phyloP scores from a whole-genome alignment of 2,797 vertebrate genomes.

The Parotocinclus haroldoi region DNA sequence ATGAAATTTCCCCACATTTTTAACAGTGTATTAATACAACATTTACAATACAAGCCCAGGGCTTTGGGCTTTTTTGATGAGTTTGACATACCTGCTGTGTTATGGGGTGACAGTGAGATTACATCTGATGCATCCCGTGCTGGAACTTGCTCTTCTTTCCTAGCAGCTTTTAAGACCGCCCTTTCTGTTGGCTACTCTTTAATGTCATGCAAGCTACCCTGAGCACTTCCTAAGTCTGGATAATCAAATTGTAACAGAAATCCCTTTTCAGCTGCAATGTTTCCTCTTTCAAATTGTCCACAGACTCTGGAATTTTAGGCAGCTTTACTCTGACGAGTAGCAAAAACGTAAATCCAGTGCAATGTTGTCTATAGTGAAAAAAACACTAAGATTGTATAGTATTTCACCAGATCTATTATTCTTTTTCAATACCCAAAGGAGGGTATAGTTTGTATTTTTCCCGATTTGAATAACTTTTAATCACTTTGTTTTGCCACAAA shows the following conservation, averaged over 20 bases:
- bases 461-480: too few relatives aligned
- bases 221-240: constrained; percentile 9
- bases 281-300: too few relatives aligned
- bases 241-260: constrained; percentile 12
- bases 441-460: too few relatives aligned
- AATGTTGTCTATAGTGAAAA: not conserved
- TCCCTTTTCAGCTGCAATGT: not conserved
- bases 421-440: too few relatives aligned
- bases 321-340: too few relatives aligned
- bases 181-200: constrained; percentile 1
- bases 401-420: too few relatives aligned
- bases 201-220: constrained; percentile 2
- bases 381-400: too few relatives aligned
- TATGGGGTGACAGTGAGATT: constrained; percentile 19
- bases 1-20: too few relatives aligned
- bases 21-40: too few relatives aligned
- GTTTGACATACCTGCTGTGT: constrained; percentile 23
- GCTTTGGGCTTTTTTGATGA: not conserved
- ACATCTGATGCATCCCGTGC: not conserved
- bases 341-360: not conserved
- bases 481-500: too few relatives aligned
- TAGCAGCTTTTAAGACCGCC: constrained; percentile 15
- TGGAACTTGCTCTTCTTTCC: constrained; percentile 12
- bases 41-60: not conserved
- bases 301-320: too few relatives aligned